Evolutionary conservation across 2,113 vertebrate genomes (phyloP), one percentile per base, ranked within the genome.

Genomic region (Clarias gariepinus): DNA sequence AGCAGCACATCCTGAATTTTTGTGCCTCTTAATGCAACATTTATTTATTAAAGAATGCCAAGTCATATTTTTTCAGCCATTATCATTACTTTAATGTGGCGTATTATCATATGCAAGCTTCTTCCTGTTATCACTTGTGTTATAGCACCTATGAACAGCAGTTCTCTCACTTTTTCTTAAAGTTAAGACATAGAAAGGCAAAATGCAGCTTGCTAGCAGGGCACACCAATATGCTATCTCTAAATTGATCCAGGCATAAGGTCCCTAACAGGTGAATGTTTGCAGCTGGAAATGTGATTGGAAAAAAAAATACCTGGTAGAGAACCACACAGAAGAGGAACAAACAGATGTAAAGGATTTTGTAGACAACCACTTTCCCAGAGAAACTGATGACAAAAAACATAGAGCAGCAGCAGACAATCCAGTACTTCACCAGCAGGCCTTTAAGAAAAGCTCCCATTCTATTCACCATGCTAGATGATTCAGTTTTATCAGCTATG

Each of bases 361-460:
- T 93, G 87, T 95, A 94, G 15, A 93, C 92, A 0, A 91, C 94
- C 33, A 92, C 87, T 78, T 94, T 95, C 89, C 95, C 94, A 0
- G 88, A 91, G 88, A 95, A 95, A 91, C 96, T 95, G 91, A 95
- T 85, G 21, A 95, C 79, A 86, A 95, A 95, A 91, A 96, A 94
- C 92, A 95, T 94, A 84, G 93, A 92, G 81, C 93, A 93, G 81
- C 96, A 96, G 91, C 94, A 93, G 61, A 94, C 92, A 86, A 95
- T 95, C 94, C 95, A 95, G 91, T 94, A 94, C 89, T 96, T 94
- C 63, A 94, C 94, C 84, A 93, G 90, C 0, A 68, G 77, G n/a
- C 91, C 93, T 78, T 93, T 94, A 1, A 96, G 83, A 57, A 94
- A 90, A 25, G 90, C 78, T 61, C 94, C 94, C 53, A 95, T 47